Base-by-base conservation (phyloP, 2,113 vertebrate genomes). In the Otus sunia region DNA sequence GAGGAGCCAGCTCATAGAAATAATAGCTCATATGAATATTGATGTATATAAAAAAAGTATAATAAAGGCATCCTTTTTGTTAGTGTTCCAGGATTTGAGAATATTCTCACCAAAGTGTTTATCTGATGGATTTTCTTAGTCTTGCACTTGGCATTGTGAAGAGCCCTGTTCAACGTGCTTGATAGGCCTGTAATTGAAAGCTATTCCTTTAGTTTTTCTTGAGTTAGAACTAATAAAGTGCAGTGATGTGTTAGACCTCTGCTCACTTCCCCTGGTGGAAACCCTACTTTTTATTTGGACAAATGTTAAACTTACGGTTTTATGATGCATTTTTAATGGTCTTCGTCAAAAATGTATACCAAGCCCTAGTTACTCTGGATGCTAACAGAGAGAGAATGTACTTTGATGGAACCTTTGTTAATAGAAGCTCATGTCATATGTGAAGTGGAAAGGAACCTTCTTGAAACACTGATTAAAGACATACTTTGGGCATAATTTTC, bases 271-370 rank as follows among this genome's bases (percentile, higher is more conserved):
- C 41, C 34, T 77, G 62, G 73, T 77, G 86, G 66, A 85, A 89
- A 91, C 60, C 37, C 85, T 72, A 43, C 81, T 92, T 94, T 89
- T 91, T 94, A 71, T 96, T 93, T 87, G 89, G 81, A 79, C 37
- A 75, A 91, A 79, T 85, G 73, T 94, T 96, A 89, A 73, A 82
- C 85, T 84, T 73, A 52, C 79, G 80, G 43, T 3, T 92, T 81
- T 86, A 15, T 74, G 52, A 75, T 95, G 49, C 11, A 93, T 96
- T 91, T 95, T 94, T 93, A 89, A 94, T 95, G 58, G 60, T 41
- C 36, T 68, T 73, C 53, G 80, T 92, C 4, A 95, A 67, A 92
- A 95, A 90, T 60, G 39, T 45, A 62, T 68, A 75, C 16, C 34
- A 72, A 93, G 87, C 34, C 72, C 63, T 66, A 64, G 68, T 88